Conservation (phyloP, 1,140 invertebrate species). For the Neuroterus valhalla region DNA sequence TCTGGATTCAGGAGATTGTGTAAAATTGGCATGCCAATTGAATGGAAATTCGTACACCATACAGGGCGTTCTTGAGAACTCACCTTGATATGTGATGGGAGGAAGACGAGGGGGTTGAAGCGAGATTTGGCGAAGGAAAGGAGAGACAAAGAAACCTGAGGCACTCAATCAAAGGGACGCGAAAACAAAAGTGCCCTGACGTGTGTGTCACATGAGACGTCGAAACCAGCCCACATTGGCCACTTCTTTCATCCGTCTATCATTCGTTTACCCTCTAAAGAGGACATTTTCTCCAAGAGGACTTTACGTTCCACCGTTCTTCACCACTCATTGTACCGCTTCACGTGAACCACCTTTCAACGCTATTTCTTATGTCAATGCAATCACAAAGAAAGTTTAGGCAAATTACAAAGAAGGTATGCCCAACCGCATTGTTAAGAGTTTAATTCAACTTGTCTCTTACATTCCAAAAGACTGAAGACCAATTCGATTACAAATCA, state of each 20-base stretch:
- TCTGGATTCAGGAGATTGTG: too few relatives aligned
- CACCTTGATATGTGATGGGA: background rate
- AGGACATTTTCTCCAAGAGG: constrained; percentile 61
- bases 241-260: constrained; percentile 76
- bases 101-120: constrained; percentile 38
- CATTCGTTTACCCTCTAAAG: constrained; percentile 63
- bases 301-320: constrained; percentile 59
- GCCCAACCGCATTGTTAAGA: background rate
- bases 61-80: constrained; percentile 15
- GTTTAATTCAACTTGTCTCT: background rate
- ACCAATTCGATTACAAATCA: too few relatives aligned
- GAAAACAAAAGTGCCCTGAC: constrained; percentile 70
- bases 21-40: too few relatives aligned
- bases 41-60: background rate
- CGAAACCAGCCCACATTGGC: constrained; percentile 75
- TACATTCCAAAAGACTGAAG: background rate
- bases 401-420: background rate
- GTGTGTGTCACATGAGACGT: constrained; percentile 73
- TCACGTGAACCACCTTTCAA: constrained; percentile 4
- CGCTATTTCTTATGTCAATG: constrained; percentile 10
- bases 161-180: constrained; percentile 72
- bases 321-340: constrained; percentile 34
- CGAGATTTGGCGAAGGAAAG: constrained; percentile 53
- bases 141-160: constrained; percentile 54
- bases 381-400: constrained; percentile 17